Base-by-base conservation (phyloP, 2,888 invertebrate genomes). In the Ormyrus pomaceus region DNA sequence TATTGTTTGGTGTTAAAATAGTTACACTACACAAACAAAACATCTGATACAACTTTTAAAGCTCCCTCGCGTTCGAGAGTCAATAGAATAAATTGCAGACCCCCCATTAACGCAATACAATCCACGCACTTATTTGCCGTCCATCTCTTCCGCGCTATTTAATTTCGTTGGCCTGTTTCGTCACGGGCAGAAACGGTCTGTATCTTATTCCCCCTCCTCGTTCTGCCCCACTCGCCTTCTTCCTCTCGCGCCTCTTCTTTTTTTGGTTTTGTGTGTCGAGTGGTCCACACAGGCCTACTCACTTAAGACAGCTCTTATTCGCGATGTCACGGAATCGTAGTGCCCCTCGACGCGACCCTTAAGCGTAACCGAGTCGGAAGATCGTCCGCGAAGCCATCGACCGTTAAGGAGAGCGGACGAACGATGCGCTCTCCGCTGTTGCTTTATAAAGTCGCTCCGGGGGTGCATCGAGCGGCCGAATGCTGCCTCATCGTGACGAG, bases 351-450 rank as follows among this genome's bases (percentile, higher is more conserved):
- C 3, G 66, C 66, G 66, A 70, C 70, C 59, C 70, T 70, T 70
- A 70, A 70, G 58, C 50, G 59, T 19, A 50, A 50, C 50, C 48
- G 50, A 34, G 46, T 62, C 46, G 50, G 55, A 3, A 9, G 58
- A 58, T 58, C 70, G 6, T 46, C 45, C 19, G 69, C 70, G 45
- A n/a, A 70, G 70, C 59, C 70, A 50, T 70, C 70, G 70, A 50
- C 70, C 70, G 59, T 58, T 59, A 50, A 19, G 70, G 50, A 50
- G 50, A 56, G 64, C 64, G 6, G 9, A 10, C 45, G 10, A 58
- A 6, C 6, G 58, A 11, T 58, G 58, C 13, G n/a, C n/a, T 13
- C 19, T 19, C 19, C 19, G 19, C 19, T 19, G 19, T 19, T 19
- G 19, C 19, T 19, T 19, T 19, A 1, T 19, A 19, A 19, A 19